A percentile compares a stretch with the other conserved stretches of the same genome.
Conservation (phyloP, 1,140 invertebrate species). For the Thaumetopoea pityocampa region DNA sequence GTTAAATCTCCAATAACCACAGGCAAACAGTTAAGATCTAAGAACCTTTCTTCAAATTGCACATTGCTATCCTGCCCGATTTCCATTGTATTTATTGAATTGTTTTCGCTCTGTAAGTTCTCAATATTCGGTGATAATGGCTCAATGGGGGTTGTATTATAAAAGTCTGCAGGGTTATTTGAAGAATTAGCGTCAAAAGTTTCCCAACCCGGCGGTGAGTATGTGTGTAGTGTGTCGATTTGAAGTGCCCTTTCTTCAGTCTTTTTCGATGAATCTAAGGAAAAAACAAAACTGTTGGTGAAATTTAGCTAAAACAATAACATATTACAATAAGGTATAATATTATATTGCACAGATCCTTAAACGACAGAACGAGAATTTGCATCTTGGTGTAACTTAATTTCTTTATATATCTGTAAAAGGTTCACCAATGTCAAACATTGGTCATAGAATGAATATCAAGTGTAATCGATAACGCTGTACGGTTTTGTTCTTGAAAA, state of each 20-base stretch:
- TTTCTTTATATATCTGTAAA: too few relatives aligned
- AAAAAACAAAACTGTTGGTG: slow-evolving; percentile 24
- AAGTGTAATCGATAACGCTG: too few relatives aligned
- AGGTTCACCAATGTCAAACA: too few relatives aligned
- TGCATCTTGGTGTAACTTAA: too few relatives aligned
- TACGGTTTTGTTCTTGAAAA: too few relatives aligned
- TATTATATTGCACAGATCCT: too few relatives aligned
- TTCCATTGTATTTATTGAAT: slow-evolving; percentile 22
- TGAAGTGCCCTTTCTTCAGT: slow-evolving; percentile 56
- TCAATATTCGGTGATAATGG: slow-evolving; percentile 45
- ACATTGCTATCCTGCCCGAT: slow-evolving; percentile 25
- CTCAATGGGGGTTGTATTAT: slow-evolving; percentile 33
- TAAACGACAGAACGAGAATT: too few relatives aligned
- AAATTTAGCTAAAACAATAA: too few relatives aligned
- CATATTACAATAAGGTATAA: too few relatives aligned
- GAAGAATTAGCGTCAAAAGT: slow-evolving; percentile 52
- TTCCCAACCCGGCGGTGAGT: slow-evolving; percentile 65
- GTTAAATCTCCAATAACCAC: slow-evolving; percentile 54
- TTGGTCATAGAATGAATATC: too few relatives aligned
- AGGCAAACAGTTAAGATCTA: slow-evolving; percentile 52
- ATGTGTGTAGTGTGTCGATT: slow-evolving; percentile 61
- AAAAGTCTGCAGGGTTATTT: slow-evolving; percentile 37
- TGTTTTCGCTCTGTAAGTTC: slow-evolving; percentile 33
- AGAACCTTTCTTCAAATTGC: slow-evolving; percentile 47
- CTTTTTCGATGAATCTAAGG: slow-evolving; percentile 46